Base-by-base conservation (phyloP, 2,797 vertebrate species). In the Mus caroli region DNA sequence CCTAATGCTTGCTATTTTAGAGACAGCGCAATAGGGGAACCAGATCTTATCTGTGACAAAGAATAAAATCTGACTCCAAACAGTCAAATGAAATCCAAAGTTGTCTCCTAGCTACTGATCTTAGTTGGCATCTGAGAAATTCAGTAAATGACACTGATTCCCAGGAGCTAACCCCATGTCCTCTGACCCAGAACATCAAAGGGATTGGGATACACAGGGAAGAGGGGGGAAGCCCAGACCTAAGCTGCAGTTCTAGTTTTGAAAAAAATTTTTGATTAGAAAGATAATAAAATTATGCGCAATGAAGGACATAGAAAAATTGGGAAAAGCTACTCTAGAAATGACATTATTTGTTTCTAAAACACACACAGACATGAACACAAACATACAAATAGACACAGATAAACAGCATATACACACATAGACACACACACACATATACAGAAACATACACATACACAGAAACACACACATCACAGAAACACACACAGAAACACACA, bases 111-210 rank as follows among this genome's bases (percentile, higher is more conserved):
- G 93, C 83, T 92, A 89, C 94, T 34, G 75, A 94, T 97, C 69
- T 96, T 91, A 82, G 73, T 77, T 86, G 96, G 90, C 87, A 88
- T 96, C 91, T 96, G 79, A 97, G 87, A 93, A 87, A 92, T 88
- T 96, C 19, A 37, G 88, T 93, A 87, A 96, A 90, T 52, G 87
- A 75, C 92, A 69, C 87, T 62, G 92, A 92, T 83, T 73, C 40
- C 62, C 79, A 31, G 37, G 71, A 64, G 43, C 82, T 75, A 71
- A 80, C 83, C 97, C 43, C 62, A 37, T 34, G 54, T 43, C 26
- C 31, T 28, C n/a, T 24, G 17, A 14, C 31, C n/a, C 4, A 40
- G 50, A 69, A 73, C 88, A 93, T 88, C 73, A 97, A 95, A 97
- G 67, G n/a, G 7, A 76, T 1, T 1, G 0, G 0, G 6, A 9